Evolutionary conservation across 1,140 invertebrate species (phyloP).

Genomic region (Linepithema humile): DNA sequence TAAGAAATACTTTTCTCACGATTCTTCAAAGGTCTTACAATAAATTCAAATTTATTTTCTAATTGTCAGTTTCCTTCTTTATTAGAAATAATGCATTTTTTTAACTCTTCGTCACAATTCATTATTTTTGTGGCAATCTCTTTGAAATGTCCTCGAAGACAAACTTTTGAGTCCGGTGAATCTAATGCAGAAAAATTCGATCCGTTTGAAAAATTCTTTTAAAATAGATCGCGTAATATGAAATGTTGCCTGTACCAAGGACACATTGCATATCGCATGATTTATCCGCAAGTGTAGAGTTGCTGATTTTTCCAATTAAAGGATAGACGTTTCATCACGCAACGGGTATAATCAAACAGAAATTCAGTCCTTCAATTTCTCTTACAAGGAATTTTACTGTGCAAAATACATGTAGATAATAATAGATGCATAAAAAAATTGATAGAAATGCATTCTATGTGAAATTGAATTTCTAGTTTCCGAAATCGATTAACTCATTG

Average conservation of each 20-base stretch:
- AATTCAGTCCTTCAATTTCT: neutral
- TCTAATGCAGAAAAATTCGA: slow-evolving; percentile 3
- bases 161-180: slow-evolving; percentile 12
- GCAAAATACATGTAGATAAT: too few species aligned
- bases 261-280: neutral
- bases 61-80: neutral
- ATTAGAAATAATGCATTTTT: neutral
- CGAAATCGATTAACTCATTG: neutral
- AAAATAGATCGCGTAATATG: neutral
- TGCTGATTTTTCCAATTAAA: slow-evolving; percentile 19
- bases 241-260: slow-evolving; percentile 1
- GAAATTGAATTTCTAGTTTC: neutral
- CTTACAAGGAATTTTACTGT: neutral
- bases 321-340: neutral
- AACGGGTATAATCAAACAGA: neutral
- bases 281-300: neutral
- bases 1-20: neutral
- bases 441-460: neutral
- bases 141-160: neutral
- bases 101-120: neutral
- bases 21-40: neutral
- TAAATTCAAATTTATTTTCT: neutral
- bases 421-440: neutral
- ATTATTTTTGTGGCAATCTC: neutral
- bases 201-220: neutral